A percentile compares a stretch with the other conserved stretches of the same genome.
Conservation (phyloP, 2,797 vertebrate genomes). For the Arrhamphus sclerolepis region DNA sequence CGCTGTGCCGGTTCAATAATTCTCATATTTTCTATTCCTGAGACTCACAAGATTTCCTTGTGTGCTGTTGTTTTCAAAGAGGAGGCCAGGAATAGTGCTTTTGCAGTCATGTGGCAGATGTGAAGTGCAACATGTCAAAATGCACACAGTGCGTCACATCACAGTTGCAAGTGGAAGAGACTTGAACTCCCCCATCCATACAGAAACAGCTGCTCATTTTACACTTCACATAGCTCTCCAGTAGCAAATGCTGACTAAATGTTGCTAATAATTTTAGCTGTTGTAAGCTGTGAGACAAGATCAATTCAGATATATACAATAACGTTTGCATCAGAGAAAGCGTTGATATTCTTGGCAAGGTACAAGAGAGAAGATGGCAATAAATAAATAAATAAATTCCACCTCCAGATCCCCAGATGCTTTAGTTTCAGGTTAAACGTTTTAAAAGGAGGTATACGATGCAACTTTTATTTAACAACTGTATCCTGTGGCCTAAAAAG, state of each 20-base stretch:
- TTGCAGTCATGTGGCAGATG: slow-evolving; percentile 9
- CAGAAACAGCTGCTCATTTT: slow-evolving; percentile 3
- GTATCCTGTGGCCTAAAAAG: background rate
- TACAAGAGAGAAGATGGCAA: slow-evolving; percentile 39
- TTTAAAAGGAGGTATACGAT: background rate
- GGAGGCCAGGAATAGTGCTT: slow-evolving; percentile 8
- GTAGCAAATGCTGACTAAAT: slow-evolving; percentile 14
- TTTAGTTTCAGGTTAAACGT: background rate
- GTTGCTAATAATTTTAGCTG: slow-evolving; percentile 17
- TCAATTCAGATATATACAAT: slow-evolving; percentile 11
- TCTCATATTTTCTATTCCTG: slow-evolving; percentile 28
- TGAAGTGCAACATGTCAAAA: slow-evolving; percentile 20
- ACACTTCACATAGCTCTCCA: slow-evolving; percentile 1
- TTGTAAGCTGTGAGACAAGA: slow-evolving; percentile 13
- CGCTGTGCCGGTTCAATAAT: slow-evolving; percentile 17
- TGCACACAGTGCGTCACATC: slow-evolving; percentile 25
- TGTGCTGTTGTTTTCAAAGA: slow-evolving; percentile 21
- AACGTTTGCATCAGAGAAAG: slow-evolving; percentile 4
- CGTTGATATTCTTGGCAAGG: slow-evolving; percentile 54
- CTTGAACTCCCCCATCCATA: slow-evolving; percentile 4
- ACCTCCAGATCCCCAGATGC: background rate
- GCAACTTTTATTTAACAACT: background rate
- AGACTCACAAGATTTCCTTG: slow-evolving; percentile 31
- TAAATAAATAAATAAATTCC: slow-evolving; percentile 19
- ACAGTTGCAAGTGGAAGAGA: slow-evolving; percentile 5